Percentiles rank a stretch among this genome's conserved stretches.
Conservation (phyloP, 2,888 invertebrate genomes). For the Chalcis sispes region DNA sequence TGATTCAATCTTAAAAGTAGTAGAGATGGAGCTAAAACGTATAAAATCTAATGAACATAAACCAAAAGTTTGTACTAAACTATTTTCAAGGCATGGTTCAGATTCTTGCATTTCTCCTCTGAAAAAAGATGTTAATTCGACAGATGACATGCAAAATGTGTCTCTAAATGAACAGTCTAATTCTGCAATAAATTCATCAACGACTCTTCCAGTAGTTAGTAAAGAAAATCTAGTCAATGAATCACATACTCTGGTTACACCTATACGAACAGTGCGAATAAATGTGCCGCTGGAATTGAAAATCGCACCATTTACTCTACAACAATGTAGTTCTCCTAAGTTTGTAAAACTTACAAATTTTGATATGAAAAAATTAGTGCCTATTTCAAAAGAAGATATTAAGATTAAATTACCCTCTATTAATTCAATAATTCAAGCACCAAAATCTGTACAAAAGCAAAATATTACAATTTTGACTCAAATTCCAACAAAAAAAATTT, state of each 20-base stretch:
- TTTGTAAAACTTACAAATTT: conserved; percentile 64
- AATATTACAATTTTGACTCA: conserved; percentile 63
- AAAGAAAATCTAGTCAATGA: conserved; percentile 62
- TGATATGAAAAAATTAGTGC: conserved; percentile 65
- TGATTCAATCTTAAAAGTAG: conserved; percentile 79
- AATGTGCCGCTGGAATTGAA: conserved; percentile 56
- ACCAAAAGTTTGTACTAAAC: conserved; percentile 64
- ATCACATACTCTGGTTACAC: conserved; percentile 37
- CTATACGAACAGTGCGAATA: conserved; percentile 52
- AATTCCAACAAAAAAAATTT: conserved; percentile 62
- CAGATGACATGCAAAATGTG: not conserved
- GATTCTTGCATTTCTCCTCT: conserved; percentile 61
- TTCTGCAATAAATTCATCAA: conserved; percentile 19
- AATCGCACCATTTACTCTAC: conserved; percentile 59
- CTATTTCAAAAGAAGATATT: conserved; percentile 63
- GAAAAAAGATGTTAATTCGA: conserved; percentile 11
- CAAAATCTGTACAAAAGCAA: conserved; percentile 43
- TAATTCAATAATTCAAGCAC: conserved; percentile 53
- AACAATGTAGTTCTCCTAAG: conserved; percentile 59
- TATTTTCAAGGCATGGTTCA: conserved; percentile 64
- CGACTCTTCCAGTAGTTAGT: conserved; percentile 59
- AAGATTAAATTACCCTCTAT: conserved; percentile 60
- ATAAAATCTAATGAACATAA: conserved; percentile 73
- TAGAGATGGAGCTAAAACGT: conserved; percentile 80
- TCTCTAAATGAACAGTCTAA: conserved; percentile 28